Conservation (phyloP, 2,113 vertebrate species). For the Regulus satrapa region DNA sequence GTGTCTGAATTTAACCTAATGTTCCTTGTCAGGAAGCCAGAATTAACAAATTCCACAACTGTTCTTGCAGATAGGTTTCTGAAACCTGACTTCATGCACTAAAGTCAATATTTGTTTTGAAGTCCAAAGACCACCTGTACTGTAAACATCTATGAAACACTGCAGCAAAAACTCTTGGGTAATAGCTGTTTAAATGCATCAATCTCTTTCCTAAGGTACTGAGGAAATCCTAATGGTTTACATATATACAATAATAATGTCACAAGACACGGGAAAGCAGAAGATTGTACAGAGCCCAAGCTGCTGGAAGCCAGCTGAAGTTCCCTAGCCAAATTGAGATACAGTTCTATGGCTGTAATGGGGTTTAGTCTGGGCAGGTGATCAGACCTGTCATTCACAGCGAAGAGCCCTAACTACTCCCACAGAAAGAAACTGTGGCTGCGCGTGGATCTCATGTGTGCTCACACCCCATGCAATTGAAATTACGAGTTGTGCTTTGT, state of each 20-base stretch:
- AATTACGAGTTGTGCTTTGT: not conserved
- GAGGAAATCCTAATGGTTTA: conserved; percentile 33
- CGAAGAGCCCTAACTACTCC: not conserved
- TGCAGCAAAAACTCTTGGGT: conserved; percentile 11
- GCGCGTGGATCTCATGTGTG: not conserved
- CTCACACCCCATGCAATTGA: not conserved
- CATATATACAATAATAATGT: not conserved
- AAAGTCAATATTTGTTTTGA: conserved; percentile 62
- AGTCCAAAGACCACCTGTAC: conserved; percentile 55
- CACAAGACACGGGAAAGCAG: not conserved
- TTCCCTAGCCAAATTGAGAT: not conserved
- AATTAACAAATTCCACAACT: conserved; percentile 8
- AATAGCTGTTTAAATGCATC: conserved; percentile 15
- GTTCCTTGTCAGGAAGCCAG: conserved; percentile 42
- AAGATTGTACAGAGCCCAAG: not conserved
- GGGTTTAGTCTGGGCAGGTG: not conserved
- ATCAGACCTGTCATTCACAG: not conserved
- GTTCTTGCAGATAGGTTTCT: conserved; percentile 18
- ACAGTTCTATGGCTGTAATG: not conserved
- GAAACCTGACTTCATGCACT: conserved; percentile 7
- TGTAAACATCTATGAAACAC: conserved; percentile 37
- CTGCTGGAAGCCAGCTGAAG: not conserved
- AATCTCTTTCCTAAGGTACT: not conserved
- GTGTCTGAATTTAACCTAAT: conserved; percentile 43
- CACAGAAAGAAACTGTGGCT: not conserved